Conservation (phyloP, 2,797 vertebrate species). For the Sebastes kiyomatsui region DNA sequence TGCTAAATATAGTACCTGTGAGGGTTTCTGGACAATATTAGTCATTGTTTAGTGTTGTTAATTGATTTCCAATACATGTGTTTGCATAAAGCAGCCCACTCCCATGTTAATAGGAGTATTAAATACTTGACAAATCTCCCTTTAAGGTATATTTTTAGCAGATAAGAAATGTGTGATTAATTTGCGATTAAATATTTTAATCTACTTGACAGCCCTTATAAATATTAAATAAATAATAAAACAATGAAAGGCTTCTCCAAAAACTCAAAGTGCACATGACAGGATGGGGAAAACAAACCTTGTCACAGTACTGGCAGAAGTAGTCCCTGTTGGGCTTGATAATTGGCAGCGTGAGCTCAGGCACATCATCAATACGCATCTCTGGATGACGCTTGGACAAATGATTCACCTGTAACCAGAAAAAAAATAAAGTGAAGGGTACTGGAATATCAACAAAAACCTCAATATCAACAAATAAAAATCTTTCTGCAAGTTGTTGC, state of each 20-base stretch:
- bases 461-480: background rate
- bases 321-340: conserved; percentile 99
- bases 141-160: background rate
- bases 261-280: background rate
- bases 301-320: conserved; percentile 99
- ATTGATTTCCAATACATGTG: too few species aligned
- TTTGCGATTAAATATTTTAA: too few species aligned
- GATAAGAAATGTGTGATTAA: background rate
- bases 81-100: too few species aligned
- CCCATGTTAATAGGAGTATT: too few species aligned
- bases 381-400: conserved; percentile 98
- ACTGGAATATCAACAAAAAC: background rate
- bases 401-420: conserved; percentile 92
- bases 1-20: too few species aligned
- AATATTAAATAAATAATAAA: background rate
- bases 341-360: conserved; percentile 96
- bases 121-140: too few species aligned
- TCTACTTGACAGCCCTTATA: too few species aligned
- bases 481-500: background rate
- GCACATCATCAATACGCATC: conserved; percentile 98
- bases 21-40: too few species aligned
- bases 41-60: too few species aligned
- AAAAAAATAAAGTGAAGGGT: background rate
- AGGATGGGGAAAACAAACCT: conserved; percentile 80
- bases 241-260: background rate